phyloP scores from a whole-genome alignment of 2,888 invertebrate genomes.

The Mechanitis mazaeus region DNA sequence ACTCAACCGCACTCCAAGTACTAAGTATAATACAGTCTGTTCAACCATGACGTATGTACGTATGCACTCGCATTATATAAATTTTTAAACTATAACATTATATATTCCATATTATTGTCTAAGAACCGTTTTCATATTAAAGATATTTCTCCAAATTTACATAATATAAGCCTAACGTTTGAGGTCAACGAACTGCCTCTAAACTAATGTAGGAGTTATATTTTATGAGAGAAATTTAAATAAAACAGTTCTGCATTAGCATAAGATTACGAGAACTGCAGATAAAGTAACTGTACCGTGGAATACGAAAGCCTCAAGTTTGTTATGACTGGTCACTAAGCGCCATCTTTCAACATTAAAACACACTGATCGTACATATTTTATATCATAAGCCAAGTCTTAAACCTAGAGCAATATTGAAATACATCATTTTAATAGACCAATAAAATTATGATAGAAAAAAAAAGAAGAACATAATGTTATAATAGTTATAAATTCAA shows the following conservation, averaged over 20 bases:
- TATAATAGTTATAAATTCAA: too few relatives aligned
- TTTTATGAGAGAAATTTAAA: slow-evolving; percentile 32
- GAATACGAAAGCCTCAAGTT: not conserved
- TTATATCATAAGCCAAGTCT: too few relatives aligned
- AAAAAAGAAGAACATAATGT: too few relatives aligned
- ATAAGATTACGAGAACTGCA: slow-evolving; percentile 26
- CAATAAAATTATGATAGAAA: too few relatives aligned
- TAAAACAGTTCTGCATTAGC: slow-evolving; percentile 30
- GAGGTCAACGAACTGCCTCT: slow-evolving; percentile 25
- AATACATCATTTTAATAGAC: too few relatives aligned
- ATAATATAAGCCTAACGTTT: not conserved
- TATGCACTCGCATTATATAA: not conserved
- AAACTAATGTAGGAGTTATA: slow-evolving; percentile 27
- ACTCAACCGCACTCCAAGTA: not conserved
- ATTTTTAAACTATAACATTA: too few relatives aligned
- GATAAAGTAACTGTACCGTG: slow-evolving; percentile 19
- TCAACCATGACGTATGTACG: slow-evolving; percentile 13
- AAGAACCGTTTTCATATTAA: not conserved
- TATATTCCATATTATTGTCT: not conserved
- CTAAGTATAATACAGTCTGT: slow-evolving; percentile 2
- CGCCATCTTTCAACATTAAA: too few relatives aligned
- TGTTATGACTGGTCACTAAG: slow-evolving; percentile 2
- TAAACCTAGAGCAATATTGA: too few relatives aligned
- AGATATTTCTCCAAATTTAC: not conserved
- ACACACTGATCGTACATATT: too few relatives aligned